Base-by-base conservation (phyloP, 1,140 invertebrate species). In the Halesus radiatus region DNA sequence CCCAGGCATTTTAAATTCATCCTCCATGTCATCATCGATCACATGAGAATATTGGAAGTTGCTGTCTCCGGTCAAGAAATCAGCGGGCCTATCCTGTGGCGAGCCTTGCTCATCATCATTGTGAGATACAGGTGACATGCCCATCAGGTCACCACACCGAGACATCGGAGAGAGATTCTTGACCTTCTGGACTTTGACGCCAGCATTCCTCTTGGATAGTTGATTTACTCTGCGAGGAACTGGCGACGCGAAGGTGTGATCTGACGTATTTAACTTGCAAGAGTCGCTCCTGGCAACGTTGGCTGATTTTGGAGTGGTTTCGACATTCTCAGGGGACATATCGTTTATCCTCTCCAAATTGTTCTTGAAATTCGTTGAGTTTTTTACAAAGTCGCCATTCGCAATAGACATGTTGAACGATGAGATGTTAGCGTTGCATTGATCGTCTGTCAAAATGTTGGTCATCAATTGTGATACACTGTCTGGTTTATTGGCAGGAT, bases 101-200 rank as follows among this genome's bases (percentile, higher is more conserved):
- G 72, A 75, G 32, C 20, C n/a, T 29, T 18, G 56, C 4, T 23
- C 62, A n/a, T 70, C 54, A 13, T 50, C 73, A 8, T 60, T 29
- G 15, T 78, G 68, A 7, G 62, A 13, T 18, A 80, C 68, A 5
- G 82, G 82, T 5, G 82, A 83, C 37, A 81, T 54, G n/a, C 82
- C 82, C 82, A 83, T 83, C 18, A 83, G 68, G 66, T 83, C 82
- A 0, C 82, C 82, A 52, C 70, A 83, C 23, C 75, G 68, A 1
- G 82, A 81, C 82, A 83, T 83, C n/a, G 82, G 82, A 6, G 82
- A 83, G 22, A 83, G 60, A 54, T 83, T 83, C 54, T 76, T 64
- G 15, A 37, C 56, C 26, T 80, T 80, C 22, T 52, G 45, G 32
- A 75, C 53, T 20, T 78, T 78, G 1, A 68, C 60, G 22, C 29